These are phyloP conservation scores for Microchirus variegatus DNA, from an alignment of 2,797 vertebrate genomes.

Conservation along the genomic window DNA sequence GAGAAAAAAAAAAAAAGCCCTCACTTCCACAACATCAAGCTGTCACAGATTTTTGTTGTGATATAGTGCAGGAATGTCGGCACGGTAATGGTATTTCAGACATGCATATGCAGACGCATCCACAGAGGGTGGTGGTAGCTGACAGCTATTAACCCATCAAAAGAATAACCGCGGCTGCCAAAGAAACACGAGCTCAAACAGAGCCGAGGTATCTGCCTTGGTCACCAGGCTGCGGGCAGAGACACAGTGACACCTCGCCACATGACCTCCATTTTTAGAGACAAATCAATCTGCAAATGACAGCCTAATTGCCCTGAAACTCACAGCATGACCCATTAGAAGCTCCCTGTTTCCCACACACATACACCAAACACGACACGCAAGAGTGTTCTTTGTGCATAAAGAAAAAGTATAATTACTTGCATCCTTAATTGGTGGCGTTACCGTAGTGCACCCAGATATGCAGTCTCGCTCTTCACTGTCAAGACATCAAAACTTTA, in stretches of 20 bases:
- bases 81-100: constrained; percentile 35
- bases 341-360: constrained; percentile 28
- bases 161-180: constrained; percentile 63
- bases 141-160: constrained; percentile 73
- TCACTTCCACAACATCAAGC: constrained; percentile 9
- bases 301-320: constrained; percentile 71
- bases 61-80: constrained; percentile 17
- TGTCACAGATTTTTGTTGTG: constrained; percentile 17
- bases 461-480: constrained; percentile 11
- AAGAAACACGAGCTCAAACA: constrained; percentile 44
- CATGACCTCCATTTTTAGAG: constrained; percentile 66
- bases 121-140: too few species aligned
- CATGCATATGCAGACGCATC: constrained; percentile 24
- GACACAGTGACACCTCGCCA: constrained; percentile 51
- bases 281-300: constrained; percentile 70
- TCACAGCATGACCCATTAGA: constrained; percentile 66
- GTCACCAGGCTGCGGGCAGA: constrained; percentile 38
- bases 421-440: constrained; percentile 36
- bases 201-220: constrained; percentile 35
- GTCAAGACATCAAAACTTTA: constrained; percentile 13
- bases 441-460: background rate
- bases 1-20: background rate
- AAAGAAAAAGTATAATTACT: constrained; percentile 16
- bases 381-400: constrained; percentile 23
- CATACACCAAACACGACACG: constrained; percentile 42